Conservation (phyloP, 2,797 vertebrate species). For the Tolypeutes matacus region DNA sequence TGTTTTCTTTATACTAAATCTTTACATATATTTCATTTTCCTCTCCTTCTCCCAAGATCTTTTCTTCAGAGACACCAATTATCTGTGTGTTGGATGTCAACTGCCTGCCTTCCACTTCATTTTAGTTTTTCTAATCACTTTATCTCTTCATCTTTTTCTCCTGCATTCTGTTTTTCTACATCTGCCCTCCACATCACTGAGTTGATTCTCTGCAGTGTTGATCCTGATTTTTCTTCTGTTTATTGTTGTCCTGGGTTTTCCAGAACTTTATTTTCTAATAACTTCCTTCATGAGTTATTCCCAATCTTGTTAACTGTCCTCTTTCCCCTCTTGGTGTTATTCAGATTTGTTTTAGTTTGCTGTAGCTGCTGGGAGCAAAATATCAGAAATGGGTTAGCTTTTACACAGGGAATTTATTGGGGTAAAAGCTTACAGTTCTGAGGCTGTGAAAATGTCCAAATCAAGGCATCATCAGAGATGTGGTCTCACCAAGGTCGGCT, state of each 20-base stretch:
- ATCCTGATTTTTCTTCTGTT: not conserved
- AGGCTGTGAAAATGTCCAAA: too few relatives aligned
- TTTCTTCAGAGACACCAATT: not conserved
- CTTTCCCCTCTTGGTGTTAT: not conserved
- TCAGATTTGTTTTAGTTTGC: too few relatives aligned
- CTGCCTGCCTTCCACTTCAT: rapidly evolving
- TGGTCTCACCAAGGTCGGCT: too few relatives aligned
- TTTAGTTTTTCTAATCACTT: too few relatives aligned
- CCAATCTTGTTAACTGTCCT: too few relatives aligned
- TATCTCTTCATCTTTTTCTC: not conserved
- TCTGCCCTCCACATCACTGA: not conserved
- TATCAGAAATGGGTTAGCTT: too few relatives aligned
- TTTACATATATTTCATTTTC: not conserved
- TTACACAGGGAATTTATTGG: too few relatives aligned
- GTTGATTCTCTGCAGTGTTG: not conserved
- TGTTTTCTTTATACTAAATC: not conserved
- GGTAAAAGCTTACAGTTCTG: too few relatives aligned
- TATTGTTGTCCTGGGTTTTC: rapidly evolving
- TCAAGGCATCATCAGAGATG: too few relatives aligned
- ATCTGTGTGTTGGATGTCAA: rapidly evolving
- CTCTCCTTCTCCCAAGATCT: too few relatives aligned
- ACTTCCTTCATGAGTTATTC: too few relatives aligned
- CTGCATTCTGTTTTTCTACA: not conserved
- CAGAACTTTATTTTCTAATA: not conserved
- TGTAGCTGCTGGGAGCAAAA: too few relatives aligned